Evolutionary conservation across 2,113 vertebrate species (phyloP), one percentile per base, ranked within the genome.

Genomic region (Athene cunicularia): DNA sequence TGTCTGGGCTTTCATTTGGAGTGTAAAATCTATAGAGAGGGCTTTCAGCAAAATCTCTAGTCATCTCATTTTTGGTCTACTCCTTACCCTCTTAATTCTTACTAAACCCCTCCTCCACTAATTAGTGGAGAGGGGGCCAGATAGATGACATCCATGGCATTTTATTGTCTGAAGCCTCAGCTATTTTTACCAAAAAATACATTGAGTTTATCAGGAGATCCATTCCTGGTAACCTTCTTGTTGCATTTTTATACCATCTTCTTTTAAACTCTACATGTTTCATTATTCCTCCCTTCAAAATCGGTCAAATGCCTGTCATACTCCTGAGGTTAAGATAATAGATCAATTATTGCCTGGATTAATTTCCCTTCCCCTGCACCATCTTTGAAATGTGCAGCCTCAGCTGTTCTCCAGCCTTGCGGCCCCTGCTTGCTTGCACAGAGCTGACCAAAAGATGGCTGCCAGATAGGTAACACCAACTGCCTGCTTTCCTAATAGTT

Each of bases 291-390:
- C 49, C 53, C 71, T 76, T 87, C 70, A 79, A 84, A 94, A 87
- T 81, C 41, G 91, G 43, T 68, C 60, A 72, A 89, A 89, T 84
- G 56, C 58, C 26, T 94, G 74, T 86, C 87, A 92, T 62, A 58
- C n/a, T 50, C 23, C 58, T 53, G 74, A 93, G 84, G 79, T 94
- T 92, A 93, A 93, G 32, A 33, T 92, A 91, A 80, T 74, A 83
- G 74, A 80, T 80, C 74, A 52, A 27, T 93, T 91, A 47, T 64
- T 64, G 30, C 30, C 70, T 76, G 39, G 56, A 75, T 90, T 79
- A 47, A 52, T 55, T 86, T 87, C 30, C n/a, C 26, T 59, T 11
- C 21, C 19, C 33, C 70, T 79, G 28, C 21, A 62, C 14, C 2
- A 0, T 63, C 55, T 79, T 35, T 33, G 55, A 62, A 80, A 84